Percentiles rank a stretch among this genome's conserved stretches.
Conservation (phyloP, 64 coral and sea anemone genomes). For the Dendronephthya gigantea region DNA sequence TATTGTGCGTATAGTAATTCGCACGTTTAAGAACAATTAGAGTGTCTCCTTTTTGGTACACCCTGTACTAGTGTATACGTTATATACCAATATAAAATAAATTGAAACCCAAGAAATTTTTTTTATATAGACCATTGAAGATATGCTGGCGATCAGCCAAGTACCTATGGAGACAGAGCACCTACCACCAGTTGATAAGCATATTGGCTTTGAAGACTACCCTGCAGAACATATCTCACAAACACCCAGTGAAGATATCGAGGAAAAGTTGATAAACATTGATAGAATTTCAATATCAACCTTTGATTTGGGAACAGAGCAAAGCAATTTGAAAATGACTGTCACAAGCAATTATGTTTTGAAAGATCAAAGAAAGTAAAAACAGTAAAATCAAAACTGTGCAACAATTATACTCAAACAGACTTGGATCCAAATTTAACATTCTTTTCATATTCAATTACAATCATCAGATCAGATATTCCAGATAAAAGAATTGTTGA, state of each 20-base stretch:
- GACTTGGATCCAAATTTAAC: not conserved
- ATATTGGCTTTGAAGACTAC: slow-evolving; percentile 12
- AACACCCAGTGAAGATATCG: slow-evolving; percentile 11
- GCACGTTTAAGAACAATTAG: no score
- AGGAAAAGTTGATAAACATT: slow-evolving; percentile 1
- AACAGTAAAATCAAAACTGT: not conserved
- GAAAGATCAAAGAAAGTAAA: not conserved
- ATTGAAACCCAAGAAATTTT: not conserved
- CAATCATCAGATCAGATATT: not conserved
- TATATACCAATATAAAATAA: not conserved
- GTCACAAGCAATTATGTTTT: not conserved
- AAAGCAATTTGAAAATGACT: not conserved
- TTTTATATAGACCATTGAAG: not conserved
- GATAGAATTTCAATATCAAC: not conserved
- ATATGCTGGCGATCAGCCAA: not conserved
- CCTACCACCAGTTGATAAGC: not conserved
- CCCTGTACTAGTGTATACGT: no score
- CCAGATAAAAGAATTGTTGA: not conserved
- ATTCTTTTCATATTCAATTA: not conserved
- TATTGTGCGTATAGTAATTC: no score
- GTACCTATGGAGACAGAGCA: not conserved
- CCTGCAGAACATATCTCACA: not conserved
- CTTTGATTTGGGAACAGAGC: no score
- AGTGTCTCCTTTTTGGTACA: no score
- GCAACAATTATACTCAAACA: slow-evolving; percentile 7